Percentiles rank a stretch among this genome's conserved stretches.
These are phyloP conservation scores for Halcyon chelicuti DNA, from an alignment of 2,797 vertebrate species.

Conservation along the genomic window DNA sequence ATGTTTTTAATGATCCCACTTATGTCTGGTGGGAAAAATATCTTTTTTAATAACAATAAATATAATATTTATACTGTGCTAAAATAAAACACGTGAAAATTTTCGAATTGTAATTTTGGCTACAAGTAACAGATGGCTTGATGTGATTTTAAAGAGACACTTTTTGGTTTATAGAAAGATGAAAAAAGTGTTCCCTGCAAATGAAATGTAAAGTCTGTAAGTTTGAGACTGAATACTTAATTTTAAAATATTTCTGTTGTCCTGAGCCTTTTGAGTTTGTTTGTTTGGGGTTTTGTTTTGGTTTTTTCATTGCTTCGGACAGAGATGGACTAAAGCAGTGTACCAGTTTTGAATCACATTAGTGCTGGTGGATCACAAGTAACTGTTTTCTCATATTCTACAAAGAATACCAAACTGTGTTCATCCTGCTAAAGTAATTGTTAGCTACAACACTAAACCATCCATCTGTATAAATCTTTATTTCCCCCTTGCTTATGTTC, in stretches of 20 bases:
- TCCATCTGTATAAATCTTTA: not conserved
- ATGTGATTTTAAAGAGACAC: not conserved
- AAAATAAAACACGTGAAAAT: conserved; percentile 23
- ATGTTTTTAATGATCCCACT: conserved; percentile 15
- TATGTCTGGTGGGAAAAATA: conserved; percentile 22
- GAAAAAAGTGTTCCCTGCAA: not conserved
- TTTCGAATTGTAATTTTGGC: conserved; percentile 25
- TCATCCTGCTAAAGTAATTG: not conserved
- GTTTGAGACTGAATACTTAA: not conserved
- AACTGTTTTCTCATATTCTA: not conserved
- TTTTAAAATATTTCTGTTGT: not conserved
- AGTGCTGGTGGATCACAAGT: not conserved
- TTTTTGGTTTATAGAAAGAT: not conserved
- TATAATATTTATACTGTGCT: not conserved
- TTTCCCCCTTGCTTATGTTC: not conserved
- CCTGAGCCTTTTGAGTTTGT: not conserved
- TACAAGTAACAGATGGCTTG: not conserved
- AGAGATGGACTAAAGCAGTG: not conserved
- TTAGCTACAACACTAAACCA: not conserved
- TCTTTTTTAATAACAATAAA: not conserved
- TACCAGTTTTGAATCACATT: not conserved
- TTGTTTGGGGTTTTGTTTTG: not conserved
- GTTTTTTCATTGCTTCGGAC: not conserved
- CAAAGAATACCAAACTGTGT: not conserved
- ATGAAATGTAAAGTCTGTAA: not conserved